These are phyloP conservation scores for Lissocephala sabroskyi DNA, from an alignment of 2,888 invertebrate genomes.

Conservation along the genomic window DNA sequence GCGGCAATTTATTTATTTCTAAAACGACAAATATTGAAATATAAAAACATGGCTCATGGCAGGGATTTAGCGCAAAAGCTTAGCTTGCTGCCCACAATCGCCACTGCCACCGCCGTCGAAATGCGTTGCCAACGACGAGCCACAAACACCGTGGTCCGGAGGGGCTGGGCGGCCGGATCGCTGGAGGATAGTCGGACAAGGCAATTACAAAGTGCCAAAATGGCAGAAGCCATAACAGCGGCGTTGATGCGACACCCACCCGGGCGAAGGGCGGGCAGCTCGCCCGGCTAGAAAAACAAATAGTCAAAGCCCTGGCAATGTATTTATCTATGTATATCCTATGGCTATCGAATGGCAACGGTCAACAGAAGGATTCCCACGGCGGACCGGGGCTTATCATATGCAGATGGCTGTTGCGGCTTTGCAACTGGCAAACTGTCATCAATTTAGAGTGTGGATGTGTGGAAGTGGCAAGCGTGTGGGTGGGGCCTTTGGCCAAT, in stretches of 20 bases:
- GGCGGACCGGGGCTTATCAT: too few relatives aligned
- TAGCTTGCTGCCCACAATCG: slow-evolving; percentile 13
- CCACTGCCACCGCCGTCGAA: too few relatives aligned
- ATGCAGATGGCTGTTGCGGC: slow-evolving; percentile 51
- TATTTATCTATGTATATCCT: slow-evolving; percentile 49
- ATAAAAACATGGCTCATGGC: slow-evolving; percentile 49
- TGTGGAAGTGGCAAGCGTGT: slow-evolving; percentile 20
- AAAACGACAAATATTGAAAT: slow-evolving; percentile 48
- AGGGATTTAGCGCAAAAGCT: slow-evolving; percentile 39
- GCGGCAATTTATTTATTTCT: too few relatives aligned
- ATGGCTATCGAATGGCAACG: slow-evolving; percentile 10
- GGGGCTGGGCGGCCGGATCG: background rate
- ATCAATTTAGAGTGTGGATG: slow-evolving; percentile 46
- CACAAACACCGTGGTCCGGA: slow-evolving; percentile 18
- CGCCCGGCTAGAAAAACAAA: slow-evolving; percentile 42
- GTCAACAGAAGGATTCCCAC: background rate
- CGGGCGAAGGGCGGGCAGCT: background rate
- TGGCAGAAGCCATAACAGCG: slow-evolving; percentile 60
- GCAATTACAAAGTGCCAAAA: slow-evolving; percentile 62
- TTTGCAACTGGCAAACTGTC: slow-evolving; percentile 65
- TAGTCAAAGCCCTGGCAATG: slow-evolving; percentile 59
- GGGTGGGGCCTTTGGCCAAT: slow-evolving; percentile 48
- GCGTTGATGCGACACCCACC: slow-evolving; percentile 12
- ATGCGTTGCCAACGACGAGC: slow-evolving; percentile 45
- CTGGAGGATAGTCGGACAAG: slow-evolving; percentile 32